Conservation (phyloP, 2,797 vertebrate genomes). For the Pitangus sulphuratus region DNA sequence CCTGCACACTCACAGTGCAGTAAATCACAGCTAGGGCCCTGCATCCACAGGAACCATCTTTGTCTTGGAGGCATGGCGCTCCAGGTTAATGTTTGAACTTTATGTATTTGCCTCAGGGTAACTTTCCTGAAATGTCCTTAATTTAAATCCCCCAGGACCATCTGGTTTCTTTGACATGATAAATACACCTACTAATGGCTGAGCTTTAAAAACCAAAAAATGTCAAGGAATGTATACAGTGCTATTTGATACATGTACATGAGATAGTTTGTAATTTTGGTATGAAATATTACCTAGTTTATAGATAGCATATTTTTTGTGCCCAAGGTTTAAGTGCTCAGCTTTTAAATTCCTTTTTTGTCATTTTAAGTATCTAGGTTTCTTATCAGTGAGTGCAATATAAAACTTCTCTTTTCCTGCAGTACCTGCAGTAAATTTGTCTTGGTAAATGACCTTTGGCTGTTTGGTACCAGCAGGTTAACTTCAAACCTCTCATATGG, state of each 20-base stretch:
- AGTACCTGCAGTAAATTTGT: background rate
- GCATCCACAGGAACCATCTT: background rate
- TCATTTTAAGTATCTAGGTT: background rate
- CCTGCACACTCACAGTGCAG: background rate
- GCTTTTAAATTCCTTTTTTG: background rate
- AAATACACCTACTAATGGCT: conserved; percentile 12
- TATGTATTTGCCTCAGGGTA: background rate
- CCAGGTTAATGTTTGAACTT: conserved; percentile 5
- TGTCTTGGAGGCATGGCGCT: background rate
- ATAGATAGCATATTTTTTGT: background rate
- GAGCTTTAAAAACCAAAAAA: background rate
- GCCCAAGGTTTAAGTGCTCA: background rate
- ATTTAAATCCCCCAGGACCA: conserved; percentile 35
- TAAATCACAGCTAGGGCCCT: background rate
- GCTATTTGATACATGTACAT: background rate
- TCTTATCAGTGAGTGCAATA: background rate
- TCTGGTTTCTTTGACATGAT: conserved; percentile 61
- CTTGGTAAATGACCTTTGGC: background rate
- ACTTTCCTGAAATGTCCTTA: background rate
- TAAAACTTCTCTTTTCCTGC: background rate
- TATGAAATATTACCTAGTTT: background rate
- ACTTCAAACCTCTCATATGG: background rate
- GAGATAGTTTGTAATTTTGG: background rate
- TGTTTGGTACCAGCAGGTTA: background rate
- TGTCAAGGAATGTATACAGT: background rate